These are phyloP conservation scores for Lacerta bilineata DNA, from an alignment of 2,797 vertebrate species.

Conservation along the genomic window DNA sequence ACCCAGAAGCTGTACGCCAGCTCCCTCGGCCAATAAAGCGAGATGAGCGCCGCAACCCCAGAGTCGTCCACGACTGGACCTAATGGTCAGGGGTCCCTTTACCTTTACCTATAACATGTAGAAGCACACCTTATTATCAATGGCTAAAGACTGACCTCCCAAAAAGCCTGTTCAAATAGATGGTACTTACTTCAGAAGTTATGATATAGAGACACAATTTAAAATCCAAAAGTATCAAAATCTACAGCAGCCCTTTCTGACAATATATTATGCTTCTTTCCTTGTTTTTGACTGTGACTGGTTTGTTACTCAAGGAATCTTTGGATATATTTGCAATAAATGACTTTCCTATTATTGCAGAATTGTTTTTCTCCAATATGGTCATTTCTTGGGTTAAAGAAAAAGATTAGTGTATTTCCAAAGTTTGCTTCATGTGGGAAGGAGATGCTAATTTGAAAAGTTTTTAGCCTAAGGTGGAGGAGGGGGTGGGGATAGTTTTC, in stretches of 20 bases:
- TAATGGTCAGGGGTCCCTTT: too few species aligned
- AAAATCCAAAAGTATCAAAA: slow-evolving; percentile 41
- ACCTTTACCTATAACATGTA: neutral
- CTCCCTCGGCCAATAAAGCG: too few species aligned
- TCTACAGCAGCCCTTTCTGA: slow-evolving; percentile 33
- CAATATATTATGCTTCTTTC: slow-evolving; percentile 42
- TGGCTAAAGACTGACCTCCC: slow-evolving; percentile 66
- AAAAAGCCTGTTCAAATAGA: slow-evolving; percentile 62
- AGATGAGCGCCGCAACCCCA: too few species aligned
- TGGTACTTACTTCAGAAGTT: slow-evolving; percentile 38
- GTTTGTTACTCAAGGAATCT: slow-evolving; percentile 46
- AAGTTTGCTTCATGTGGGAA: slow-evolving; percentile 41
- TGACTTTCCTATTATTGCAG: slow-evolving; percentile 32
- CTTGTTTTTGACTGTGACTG: slow-evolving; percentile 46
- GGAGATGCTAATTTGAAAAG: slow-evolving; percentile 54
- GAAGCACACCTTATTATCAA: slow-evolving; percentile 74
- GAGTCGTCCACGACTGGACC: too few species aligned
- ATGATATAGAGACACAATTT: slow-evolving; percentile 19
- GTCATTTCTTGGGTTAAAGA: slow-evolving; percentile 42
- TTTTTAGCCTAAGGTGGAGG: slow-evolving; percentile 36
- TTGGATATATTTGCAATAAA: neutral
- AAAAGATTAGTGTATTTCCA: slow-evolving; percentile 39
- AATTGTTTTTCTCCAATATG: slow-evolving; percentile 11
- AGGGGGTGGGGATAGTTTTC: slow-evolving; percentile 49
- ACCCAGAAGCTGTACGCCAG: too few species aligned